Evolutionary conservation across 2,888 invertebrate genomes (phyloP).

Genomic region (Drosophila nr. medialis): DNA sequence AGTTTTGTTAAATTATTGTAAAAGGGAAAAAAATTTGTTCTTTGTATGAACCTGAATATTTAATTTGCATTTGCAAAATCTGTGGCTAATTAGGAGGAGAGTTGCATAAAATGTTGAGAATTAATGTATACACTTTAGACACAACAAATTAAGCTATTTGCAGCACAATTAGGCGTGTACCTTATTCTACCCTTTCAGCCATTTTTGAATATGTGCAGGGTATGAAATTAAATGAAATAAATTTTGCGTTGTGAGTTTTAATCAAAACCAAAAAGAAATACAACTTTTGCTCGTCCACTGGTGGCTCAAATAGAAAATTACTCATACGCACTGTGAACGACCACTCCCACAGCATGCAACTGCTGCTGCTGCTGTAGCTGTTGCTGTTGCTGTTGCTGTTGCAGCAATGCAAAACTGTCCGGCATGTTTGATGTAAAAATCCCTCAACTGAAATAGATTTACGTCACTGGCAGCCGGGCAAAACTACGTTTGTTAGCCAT

Average conservation of each 20-base stretch:
- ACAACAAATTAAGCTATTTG: background rate
- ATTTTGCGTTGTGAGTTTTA: constrained; percentile 65
- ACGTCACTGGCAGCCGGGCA: constrained; percentile 76
- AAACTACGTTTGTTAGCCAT: constrained; percentile 58
- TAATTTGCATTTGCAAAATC: background rate
- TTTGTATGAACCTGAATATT: background rate
- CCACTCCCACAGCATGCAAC: constrained; percentile 48
- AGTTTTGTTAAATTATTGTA: background rate
- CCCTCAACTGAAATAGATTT: constrained; percentile 81
- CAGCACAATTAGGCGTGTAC: background rate
- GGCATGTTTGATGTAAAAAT: constrained; percentile 78
- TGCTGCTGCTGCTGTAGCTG: constrained; percentile 14
- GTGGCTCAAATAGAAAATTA: constrained; percentile 46
- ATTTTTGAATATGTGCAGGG: background rate
- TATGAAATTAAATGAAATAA: constrained; percentile 69
- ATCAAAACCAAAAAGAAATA: constrained; percentile 54
- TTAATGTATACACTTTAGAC: background rate
- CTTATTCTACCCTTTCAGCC: background rate
- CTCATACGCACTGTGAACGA: constrained; percentile 64
- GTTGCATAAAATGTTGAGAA: background rate
- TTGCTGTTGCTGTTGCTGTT: constrained; percentile 6
- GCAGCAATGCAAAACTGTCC: constrained; percentile 72
- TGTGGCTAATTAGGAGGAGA: background rate
- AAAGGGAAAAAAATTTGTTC: background rate
- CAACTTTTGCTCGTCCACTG: constrained; percentile 21